Evolutionary conservation across 2,797 vertebrate species (phyloP).

Genomic region (Coreius guichenoti): DNA sequence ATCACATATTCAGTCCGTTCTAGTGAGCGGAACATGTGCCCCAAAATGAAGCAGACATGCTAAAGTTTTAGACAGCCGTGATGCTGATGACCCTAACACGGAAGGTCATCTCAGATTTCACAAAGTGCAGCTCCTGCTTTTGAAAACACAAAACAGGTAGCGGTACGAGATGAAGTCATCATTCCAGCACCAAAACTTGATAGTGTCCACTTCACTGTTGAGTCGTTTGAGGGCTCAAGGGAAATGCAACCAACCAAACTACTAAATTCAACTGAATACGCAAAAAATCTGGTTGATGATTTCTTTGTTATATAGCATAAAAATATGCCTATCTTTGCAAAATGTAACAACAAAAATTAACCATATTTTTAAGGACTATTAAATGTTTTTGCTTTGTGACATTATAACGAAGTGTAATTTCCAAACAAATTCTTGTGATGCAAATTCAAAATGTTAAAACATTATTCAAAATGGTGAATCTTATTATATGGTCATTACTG

Average conservation of each 20-base stretch:
- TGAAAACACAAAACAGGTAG: conserved; percentile 33
- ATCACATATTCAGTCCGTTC: conserved; percentile 20
- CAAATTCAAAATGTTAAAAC: too few species aligned
- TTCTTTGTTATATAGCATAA: not conserved
- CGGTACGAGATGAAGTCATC: conserved; percentile 14
- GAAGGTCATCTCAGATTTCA: conserved; percentile 20
- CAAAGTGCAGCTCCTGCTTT: conserved; percentile 13
- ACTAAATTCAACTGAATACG: not conserved
- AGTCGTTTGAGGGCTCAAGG: not conserved
- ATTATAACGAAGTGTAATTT: not conserved
- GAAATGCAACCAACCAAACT: not conserved
- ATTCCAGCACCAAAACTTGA: not conserved
- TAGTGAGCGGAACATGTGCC: not conserved
- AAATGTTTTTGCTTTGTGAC: not conserved
- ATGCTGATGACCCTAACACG: conserved; percentile 6
- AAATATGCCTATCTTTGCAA: not conserved
- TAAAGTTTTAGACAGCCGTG: not conserved
- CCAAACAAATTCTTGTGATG: too few species aligned
- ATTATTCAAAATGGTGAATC: not conserved
- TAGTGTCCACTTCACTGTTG: not conserved
- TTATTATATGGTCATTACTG: not conserved
- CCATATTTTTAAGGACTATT: not conserved
- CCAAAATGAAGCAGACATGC: conserved; percentile 4
- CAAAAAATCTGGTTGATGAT: not conserved
- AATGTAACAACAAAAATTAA: not conserved